A percentile compares a stretch with the other conserved stretches of the same genome.
phyloP scores from a whole-genome alignment of 1,140 invertebrate species.

The Homarus americanus region DNA sequence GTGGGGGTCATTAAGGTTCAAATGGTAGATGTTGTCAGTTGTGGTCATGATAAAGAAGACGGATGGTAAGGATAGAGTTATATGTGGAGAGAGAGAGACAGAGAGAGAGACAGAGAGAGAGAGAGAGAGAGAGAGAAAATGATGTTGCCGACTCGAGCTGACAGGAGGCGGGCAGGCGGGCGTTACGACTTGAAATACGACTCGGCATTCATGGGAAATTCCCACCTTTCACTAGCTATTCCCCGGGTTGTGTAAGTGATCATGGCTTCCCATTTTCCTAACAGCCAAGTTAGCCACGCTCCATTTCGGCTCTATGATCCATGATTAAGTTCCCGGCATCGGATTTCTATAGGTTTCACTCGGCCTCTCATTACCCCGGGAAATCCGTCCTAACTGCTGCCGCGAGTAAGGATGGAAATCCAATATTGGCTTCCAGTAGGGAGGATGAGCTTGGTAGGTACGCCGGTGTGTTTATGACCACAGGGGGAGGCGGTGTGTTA shows the following conservation, averaged over 20 bases:
- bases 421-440: background rate
- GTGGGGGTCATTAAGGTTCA: no score
- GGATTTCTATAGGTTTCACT: constrained; percentile 18
- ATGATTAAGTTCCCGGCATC: constrained; percentile 28
- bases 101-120: no score
- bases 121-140: background rate
- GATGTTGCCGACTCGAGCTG: background rate
- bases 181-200: constrained; percentile 15
- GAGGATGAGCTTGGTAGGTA: background rate
- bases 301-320: constrained; percentile 49
- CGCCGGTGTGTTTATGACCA: background rate
- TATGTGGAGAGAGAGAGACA: no score
- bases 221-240: constrained; percentile 57
- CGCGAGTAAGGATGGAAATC: background rate
- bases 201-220: constrained; percentile 11
- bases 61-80: no score
- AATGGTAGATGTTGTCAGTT: no score
- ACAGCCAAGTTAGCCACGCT: constrained; percentile 60
- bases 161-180: constrained; percentile 23
- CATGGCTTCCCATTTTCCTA: constrained; percentile 37
- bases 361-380: constrained; percentile 1
- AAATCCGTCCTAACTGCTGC: background rate
- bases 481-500: background rate
- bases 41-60: no score
- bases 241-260: constrained; percentile 46